Conservation (phyloP, 2,888 invertebrate genomes). For the Conchocele bisecta region DNA sequence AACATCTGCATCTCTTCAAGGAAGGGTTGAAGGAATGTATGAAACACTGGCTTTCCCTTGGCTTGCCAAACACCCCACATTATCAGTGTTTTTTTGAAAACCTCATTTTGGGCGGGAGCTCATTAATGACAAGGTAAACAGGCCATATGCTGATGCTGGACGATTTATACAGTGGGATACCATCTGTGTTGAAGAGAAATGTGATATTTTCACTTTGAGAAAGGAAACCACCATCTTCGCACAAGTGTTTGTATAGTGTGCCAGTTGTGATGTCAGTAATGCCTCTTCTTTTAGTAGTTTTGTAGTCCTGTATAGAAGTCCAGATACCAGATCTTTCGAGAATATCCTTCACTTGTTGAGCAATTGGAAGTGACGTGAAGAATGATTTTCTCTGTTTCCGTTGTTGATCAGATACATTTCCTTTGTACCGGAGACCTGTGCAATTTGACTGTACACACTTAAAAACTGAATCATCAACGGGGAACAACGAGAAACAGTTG, state of each 20-base stretch:
- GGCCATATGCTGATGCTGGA: constrained; percentile 16
- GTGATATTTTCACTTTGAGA: no score
- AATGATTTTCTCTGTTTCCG: background rate
- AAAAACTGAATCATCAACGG: background rate
- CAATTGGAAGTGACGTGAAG: background rate
- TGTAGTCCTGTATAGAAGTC: no score
- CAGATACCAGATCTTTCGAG: no score
- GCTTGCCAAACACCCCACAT: constrained; percentile 21
- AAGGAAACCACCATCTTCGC: no score
- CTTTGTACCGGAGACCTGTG: background rate
- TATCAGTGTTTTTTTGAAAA: background rate
- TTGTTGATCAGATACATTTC: background rate
- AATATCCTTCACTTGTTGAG: no score
- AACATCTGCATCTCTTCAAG: constrained; percentile 9
- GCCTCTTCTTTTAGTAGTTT: no score
- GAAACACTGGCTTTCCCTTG: constrained; percentile 5
- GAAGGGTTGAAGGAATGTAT: constrained; percentile 6
- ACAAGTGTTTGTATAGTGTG: no score
- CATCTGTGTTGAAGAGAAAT: constrained; percentile 6
- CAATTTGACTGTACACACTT: background rate
- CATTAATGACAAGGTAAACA: constrained; percentile 13
- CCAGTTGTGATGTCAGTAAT: no score
- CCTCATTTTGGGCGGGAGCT: constrained; percentile 4
- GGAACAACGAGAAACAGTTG: background rate
- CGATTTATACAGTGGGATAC: constrained; percentile 10